Evolutionary conservation across 2,888 invertebrate genomes (phyloP).

Genomic region (Adelphocoris suturalis): DNA sequence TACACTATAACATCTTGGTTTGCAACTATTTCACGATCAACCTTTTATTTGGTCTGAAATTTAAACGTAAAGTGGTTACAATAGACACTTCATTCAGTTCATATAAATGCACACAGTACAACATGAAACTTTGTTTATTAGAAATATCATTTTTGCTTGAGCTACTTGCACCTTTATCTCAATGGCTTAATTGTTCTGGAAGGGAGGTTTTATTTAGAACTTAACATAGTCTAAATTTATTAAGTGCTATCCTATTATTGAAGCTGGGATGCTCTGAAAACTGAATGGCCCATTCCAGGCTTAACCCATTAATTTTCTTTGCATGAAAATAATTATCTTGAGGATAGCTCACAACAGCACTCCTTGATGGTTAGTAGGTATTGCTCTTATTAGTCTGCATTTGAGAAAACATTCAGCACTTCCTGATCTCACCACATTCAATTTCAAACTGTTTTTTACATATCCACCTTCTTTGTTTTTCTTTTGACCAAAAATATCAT

Average conservation of each 20-base stretch:
- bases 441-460: not conserved
- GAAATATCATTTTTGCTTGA: slow-evolving; percentile 38
- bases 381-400: slow-evolving; percentile 55
- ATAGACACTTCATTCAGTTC: not conserved
- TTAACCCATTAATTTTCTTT: slow-evolving; percentile 20
- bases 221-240: not conserved
- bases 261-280: slow-evolving; percentile 46
- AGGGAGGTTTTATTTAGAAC: slow-evolving; percentile 33
- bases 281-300: slow-evolving; percentile 34
- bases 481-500: not conserved
- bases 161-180: slow-evolving; percentile 44
- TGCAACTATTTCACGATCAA: not conserved
- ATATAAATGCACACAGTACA: slow-evolving; percentile 8
- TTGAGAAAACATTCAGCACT: slow-evolving; percentile 30
- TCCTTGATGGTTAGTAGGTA: slow-evolving; percentile 23
- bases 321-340: slow-evolving; percentile 46
- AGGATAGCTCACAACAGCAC: slow-evolving; percentile 50
- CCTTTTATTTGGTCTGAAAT: not conserved
- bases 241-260: slow-evolving; percentile 2
- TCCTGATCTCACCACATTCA: slow-evolving; percentile 15
- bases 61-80: not conserved
- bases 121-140: not conserved
- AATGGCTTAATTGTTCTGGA: slow-evolving; percentile 23
- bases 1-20: not conserved
- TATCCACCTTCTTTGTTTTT: not conserved